Percentiles rank a stretch among this genome's conserved stretches.
Evolutionary conservation across 2,888 invertebrate species (phyloP).

Genomic region (Volucella zonaria): DNA sequence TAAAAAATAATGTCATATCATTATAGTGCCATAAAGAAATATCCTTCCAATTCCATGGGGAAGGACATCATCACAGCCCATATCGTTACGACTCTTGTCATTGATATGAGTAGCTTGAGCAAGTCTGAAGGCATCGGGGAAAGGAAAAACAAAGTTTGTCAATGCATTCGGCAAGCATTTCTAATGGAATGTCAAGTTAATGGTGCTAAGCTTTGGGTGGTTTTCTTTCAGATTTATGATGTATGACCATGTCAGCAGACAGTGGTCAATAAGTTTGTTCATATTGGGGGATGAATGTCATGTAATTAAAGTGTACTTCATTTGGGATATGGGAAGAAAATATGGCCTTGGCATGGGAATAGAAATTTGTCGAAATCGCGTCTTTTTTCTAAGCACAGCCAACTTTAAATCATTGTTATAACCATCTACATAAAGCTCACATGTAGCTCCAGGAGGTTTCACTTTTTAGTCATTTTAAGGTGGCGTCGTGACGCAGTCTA

Average conservation of each 20-base stretch:
- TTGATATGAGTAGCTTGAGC: slow-evolving; percentile 38
- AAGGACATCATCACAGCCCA: slow-evolving; percentile 68
- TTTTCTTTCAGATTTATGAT: slow-evolving; percentile 63
- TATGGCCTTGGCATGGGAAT: no score
- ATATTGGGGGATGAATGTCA: slow-evolving; percentile 20
- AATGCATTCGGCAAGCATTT: slow-evolving; percentile 56
- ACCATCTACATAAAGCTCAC: no score
- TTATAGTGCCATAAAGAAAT: slow-evolving; percentile 72
- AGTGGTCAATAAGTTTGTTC: slow-evolving; percentile 27
- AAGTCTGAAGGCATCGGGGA: slow-evolving; percentile 30
- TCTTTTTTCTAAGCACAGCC: no score
- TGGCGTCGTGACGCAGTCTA: no score
- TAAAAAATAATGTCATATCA: slow-evolving; percentile 72
- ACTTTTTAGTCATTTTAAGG: no score
- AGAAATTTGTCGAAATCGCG: no score
- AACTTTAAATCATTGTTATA: no score
- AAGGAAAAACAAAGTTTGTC: slow-evolving; percentile 8
- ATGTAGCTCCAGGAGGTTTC: no score
- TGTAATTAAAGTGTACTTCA: slow-evolving; percentile 46
- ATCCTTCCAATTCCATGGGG: slow-evolving; percentile 62
- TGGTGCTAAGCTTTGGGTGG: slow-evolving; percentile 65
- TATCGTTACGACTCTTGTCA: slow-evolving; percentile 70
- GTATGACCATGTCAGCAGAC: slow-evolving; percentile 63
- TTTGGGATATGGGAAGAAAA: not conserved
- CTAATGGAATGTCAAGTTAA: slow-evolving; percentile 73